phyloP scores from a whole-genome alignment of 2,888 invertebrate genomes.

The Gnatocerus cornutus region DNA sequence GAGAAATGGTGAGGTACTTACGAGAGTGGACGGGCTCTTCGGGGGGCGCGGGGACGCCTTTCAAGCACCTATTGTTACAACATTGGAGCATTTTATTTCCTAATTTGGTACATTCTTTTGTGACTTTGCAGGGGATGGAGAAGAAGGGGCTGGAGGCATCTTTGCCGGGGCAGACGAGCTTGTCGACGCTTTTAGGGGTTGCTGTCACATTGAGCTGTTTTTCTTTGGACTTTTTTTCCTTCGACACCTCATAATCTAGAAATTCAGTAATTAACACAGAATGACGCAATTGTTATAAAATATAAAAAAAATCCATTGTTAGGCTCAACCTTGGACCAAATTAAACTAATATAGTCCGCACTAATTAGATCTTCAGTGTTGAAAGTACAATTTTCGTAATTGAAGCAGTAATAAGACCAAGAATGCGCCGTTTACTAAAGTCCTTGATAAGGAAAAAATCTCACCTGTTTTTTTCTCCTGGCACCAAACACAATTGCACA shows the following conservation, averaged over 20 bases:
- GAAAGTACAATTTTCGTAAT: too few species aligned
- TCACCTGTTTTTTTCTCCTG: conserved; percentile 19
- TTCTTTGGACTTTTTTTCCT: conserved; percentile 15
- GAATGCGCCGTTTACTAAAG: background rate
- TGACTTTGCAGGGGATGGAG: conserved; percentile 71
- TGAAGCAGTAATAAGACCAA: too few species aligned
- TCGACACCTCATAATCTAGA: background rate
- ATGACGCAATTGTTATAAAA: too few species aligned
- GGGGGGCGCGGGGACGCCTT: conserved; percentile 76
- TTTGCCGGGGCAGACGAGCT: conserved; percentile 69
- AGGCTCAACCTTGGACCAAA: conserved; percentile 17
- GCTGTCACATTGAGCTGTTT: background rate
- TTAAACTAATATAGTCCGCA: background rate
- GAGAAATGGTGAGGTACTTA: conserved; percentile 56
- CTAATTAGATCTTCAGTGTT: background rate
- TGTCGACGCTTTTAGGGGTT: conserved; percentile 11
- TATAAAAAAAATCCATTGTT: background rate
- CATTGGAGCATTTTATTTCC: conserved; percentile 74
- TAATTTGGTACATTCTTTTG: conserved; percentile 74
- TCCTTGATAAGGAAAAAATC: conserved; percentile 3
- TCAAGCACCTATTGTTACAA: conserved; percentile 76
- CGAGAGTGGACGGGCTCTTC: conserved; percentile 69
- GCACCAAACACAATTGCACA: conserved; percentile 19
- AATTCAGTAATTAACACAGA: too few species aligned
- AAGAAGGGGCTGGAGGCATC: conserved; percentile 70